Evolutionary conservation across 2,888 invertebrate genomes (phyloP).

Genomic region (Limenitis camilla): DNA sequence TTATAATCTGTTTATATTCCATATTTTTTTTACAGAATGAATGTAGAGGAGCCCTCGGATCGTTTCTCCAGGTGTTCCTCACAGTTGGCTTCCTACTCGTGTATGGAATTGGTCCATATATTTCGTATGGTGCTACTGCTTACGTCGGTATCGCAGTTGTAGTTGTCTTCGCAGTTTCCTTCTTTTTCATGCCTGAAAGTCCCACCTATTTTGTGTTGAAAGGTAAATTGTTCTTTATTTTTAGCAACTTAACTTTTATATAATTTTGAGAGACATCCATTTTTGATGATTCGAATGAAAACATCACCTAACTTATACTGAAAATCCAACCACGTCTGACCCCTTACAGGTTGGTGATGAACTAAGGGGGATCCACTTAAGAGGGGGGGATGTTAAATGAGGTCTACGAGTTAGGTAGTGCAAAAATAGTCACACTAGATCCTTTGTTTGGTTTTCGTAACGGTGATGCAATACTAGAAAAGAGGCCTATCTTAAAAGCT

Average conservation of each 20-base stretch:
- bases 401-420: no score
- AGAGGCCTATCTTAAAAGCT: not conserved
- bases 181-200: constrained; percentile 87
- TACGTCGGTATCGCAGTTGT: constrained; percentile 79
- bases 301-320: no score
- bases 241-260: no score
- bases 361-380: no score
- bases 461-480: not conserved
- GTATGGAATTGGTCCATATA: constrained; percentile 82
- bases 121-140: constrained; percentile 77
- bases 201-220: constrained; percentile 80
- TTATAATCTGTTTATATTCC: no score
- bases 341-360: no score
- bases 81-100: constrained; percentile 80
- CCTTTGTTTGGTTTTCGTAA: not conserved
- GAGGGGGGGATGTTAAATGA: constrained; percentile 53
- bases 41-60: constrained; percentile 87
- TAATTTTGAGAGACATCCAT: no score
- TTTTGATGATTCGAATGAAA: no score
- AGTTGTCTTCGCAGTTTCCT: constrained; percentile 72
- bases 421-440: not conserved
- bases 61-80: constrained; percentile 85
- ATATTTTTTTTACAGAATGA: constrained; percentile 71
- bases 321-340: no score
- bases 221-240: constrained; percentile 45